Percentiles rank a stretch among this genome's conserved stretches.
Conservation (phyloP, 2,113 vertebrate species). For the Zosterops hypoxanthus region DNA sequence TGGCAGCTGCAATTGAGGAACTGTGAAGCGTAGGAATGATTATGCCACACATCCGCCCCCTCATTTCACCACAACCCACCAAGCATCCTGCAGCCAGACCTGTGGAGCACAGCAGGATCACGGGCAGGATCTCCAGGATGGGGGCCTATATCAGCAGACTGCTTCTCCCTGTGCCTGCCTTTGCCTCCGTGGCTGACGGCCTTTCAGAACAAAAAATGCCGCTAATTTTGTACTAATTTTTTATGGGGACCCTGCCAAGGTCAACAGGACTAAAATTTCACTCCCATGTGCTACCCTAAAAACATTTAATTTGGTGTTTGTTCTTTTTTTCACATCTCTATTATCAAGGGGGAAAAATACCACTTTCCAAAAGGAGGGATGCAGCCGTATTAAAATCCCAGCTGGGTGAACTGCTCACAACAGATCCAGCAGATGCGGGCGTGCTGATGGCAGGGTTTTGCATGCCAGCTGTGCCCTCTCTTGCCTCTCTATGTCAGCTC, state of each 20-base stretch:
- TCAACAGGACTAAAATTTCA: slow-evolving; percentile 42
- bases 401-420: slow-evolving; percentile 32
- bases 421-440: slow-evolving; percentile 40
- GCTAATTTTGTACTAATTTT: slow-evolving; percentile 10
- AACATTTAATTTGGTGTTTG: slow-evolving; percentile 16
- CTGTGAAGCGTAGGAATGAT: slow-evolving; percentile 10
- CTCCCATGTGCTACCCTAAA: neutral
- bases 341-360: slow-evolving; percentile 16
- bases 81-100: neutral
- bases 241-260: slow-evolving; percentile 24
- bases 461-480: slow-evolving; percentile 64
- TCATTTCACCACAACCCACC: neutral
- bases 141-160: neutral
- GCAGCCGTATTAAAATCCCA: slow-evolving; percentile 18
- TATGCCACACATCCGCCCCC: slow-evolving; percentile 24
- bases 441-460: slow-evolving; percentile 63
- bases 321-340: slow-evolving; percentile 23
- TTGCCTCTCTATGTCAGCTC: slow-evolving; percentile 30
- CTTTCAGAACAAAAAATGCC: slow-evolving; percentile 1
- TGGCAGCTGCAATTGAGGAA: slow-evolving; percentile 34
- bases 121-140: neutral
- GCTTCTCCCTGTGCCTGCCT: neutral
- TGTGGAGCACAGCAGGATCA: neutral
- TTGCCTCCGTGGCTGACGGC: neutral
- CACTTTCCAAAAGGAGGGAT: slow-evolving; percentile 12